Base-by-base conservation (phyloP, 53 echinoderm and acorn worm species). In the Antedon mediterranea region DNA sequence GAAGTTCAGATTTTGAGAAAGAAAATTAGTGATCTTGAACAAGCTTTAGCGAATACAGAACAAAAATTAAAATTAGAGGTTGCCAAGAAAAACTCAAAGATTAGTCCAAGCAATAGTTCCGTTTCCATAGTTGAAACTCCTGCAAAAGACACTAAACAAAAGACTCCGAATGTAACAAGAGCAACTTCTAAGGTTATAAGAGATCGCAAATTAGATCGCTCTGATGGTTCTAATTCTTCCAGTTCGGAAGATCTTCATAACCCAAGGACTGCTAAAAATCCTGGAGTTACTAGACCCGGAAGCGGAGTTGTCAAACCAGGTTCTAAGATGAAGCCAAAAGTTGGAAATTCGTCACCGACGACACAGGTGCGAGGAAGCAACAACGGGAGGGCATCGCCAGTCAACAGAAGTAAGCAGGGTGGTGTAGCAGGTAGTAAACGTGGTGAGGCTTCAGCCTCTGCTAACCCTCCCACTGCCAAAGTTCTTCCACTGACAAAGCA, bases 11-110 rank as follows among this genome's bases (percentile, higher is more conserved):
- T 30, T 5, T 82, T 83, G 0, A 72, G 71, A 28, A 74, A 81
- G 73, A 74, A 85, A 14, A 73, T 90, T 31, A 74, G 78, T 31
- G 87, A 90, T 43, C 74, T 90, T 26, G 87, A 90, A 77, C 82
- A 85, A 31, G 73, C 74, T 29, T 74, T 84, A 41, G 75, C 74
- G 30, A 74, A 31, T n/a, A 79, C 79, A 29, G 34, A 79, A 32
- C 79, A 79, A 32, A 34, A 74, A 73, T 28, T 30, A 29, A 31
- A 78, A 44, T 72, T 28, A 32, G 78, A 84, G 28, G 29, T 23
- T 30, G 41, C 73, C 4, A 32, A 31, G 44, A 79, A 84, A 34
- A 75, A 44, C 23, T 70, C 71, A 9, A 43, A 30, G n/a, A 79
- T 43, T 33, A 84, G 78, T 84, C 57, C 34, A 30, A 75, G 75